Evolutionary conservation across 2,113 vertebrate species (phyloP), one percentile per base, ranked within the genome.

Genomic region (Neodontobutis hainanensis): DNA sequence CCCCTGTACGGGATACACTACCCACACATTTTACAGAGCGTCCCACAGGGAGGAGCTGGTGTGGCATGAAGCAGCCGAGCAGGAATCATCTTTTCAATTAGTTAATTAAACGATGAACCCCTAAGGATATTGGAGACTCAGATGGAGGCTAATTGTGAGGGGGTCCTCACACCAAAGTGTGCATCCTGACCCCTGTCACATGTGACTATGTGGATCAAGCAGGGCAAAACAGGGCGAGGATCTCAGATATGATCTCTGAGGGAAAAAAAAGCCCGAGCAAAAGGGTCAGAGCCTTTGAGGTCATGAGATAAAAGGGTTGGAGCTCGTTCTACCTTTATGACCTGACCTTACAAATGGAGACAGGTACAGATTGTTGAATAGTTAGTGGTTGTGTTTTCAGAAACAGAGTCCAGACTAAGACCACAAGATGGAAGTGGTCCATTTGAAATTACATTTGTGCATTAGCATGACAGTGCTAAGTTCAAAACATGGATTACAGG

Each of bases 61-160:
- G 8, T 64, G 68, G 73, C 57, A 51, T 9, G 44, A 77, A 16
- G 27, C 43, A 69, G 59, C 64, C 82, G 77, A 87, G 83, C 59
- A 78, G 50, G 80, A 88, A 82, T 88, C 59, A 82, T 72, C 56
- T 75, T 75, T 83, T 83, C 84, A 88, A 88, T 84, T 85, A 77
- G 70, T 76, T 81, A 73, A 85, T 87, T 81, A 82, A 76, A 81
- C 81, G 52, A 40, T 2, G 19, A 61, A 60, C 45, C 78, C 62
- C 77, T 0, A 52, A 75, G 71, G 70, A 46, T 55, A 47, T 2
- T 4, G 36, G 52, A 66, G 61, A 68, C 55, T 60, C 60, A 38
- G 61, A 68, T 70, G 62, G 75, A 56, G 52, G 59, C 71, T 77
- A 84, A 87, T 86, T 84, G 80, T 76, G 82, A 73, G 66, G 66